A percentile compares a stretch with the other conserved stretches of the same genome.
Evolutionary conservation across 2,797 vertebrate species (phyloP).

Genomic region (Petrocephalus sullivani): DNA sequence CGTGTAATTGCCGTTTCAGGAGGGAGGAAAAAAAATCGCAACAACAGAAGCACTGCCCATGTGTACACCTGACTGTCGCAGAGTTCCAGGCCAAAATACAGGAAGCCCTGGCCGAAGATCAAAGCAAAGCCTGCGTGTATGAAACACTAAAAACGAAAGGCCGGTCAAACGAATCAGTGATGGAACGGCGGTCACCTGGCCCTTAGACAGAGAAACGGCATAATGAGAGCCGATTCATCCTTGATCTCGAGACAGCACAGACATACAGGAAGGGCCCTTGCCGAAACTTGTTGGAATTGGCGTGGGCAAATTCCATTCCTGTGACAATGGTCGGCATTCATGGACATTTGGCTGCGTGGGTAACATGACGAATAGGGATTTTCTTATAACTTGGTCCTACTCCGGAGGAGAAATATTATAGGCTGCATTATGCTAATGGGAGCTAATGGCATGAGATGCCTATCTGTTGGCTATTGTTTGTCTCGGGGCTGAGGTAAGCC

Average conservation of each 20-base stretch:
- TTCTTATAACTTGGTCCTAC: not conserved
- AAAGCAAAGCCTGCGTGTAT: not conserved
- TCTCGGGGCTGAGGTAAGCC: not conserved
- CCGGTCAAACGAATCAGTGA: not conserved
- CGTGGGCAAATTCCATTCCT: not conserved
- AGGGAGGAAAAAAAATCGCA: not conserved
- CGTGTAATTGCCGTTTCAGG: not conserved
- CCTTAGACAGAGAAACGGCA: not conserved
- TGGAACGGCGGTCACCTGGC: not conserved
- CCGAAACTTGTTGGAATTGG: not conserved
- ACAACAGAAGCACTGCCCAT: not conserved
- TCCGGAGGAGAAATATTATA: conserved; percentile 11
- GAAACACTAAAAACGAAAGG: not conserved
- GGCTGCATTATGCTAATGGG: not conserved
- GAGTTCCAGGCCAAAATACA: not conserved
- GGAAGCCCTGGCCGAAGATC: not conserved
- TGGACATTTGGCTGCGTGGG: conserved; percentile 3
- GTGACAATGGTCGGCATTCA: not conserved
- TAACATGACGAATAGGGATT: conserved; percentile 3
- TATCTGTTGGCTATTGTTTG: conserved; percentile 3
- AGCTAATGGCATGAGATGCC: not conserved
- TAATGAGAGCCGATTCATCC: not conserved
- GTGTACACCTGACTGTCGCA: not conserved
- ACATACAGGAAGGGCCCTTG: not conserved
- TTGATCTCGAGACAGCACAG: not conserved